Evolutionary conservation across 2,888 invertebrate species (phyloP), one percentile per base, ranked within the genome.

Genomic region (Noctua janthina): DNA sequence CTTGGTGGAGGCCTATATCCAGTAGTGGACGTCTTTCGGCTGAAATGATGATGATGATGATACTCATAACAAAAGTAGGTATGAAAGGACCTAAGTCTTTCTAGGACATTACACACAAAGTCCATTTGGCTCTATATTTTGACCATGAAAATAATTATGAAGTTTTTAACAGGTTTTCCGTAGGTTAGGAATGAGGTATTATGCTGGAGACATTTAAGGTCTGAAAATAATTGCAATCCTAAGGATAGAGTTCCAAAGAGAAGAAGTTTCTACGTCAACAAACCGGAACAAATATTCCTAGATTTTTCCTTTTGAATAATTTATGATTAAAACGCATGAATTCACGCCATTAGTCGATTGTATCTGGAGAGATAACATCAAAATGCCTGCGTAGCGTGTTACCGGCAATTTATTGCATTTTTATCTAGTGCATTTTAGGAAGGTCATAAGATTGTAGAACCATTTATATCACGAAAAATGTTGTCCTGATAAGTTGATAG

Each of bases 351-450:
- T 77, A 70, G 54, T 69, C 73, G 78, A 85, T 83, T 74, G n/a
- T 78, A 83, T 86, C 87, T 82, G 23, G n/a, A 35, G 66, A 82
- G 87, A 87, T 88, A 88, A 80, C 71, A 85, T 80, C 77, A 77
- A 78, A 81, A 64, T 75, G 74, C 67, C 71, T 83, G 70, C 79
- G 84, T 83, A 78, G 80, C 74, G 78, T 82, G 87, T 86, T 88
- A 89, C 29, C 81, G 70, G 69, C 72, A 85, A 84, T 81, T 70
- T 84, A 81, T 86, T 89, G 90, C 90, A 88, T 85, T 82, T 79
- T 87, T 88, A 90, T 90, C 87, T 87, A 84, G 86, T 90, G 89
- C 90, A 90, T 85, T 88, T 87, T 80, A 76, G 85, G 87, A 90
- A 89, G 88, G 89, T 88, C 86, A 90, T 35, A 78, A 83, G 87